Base-by-base conservation (phyloP, 2,888 invertebrate genomes). In the Halictus quadricinctus region DNA sequence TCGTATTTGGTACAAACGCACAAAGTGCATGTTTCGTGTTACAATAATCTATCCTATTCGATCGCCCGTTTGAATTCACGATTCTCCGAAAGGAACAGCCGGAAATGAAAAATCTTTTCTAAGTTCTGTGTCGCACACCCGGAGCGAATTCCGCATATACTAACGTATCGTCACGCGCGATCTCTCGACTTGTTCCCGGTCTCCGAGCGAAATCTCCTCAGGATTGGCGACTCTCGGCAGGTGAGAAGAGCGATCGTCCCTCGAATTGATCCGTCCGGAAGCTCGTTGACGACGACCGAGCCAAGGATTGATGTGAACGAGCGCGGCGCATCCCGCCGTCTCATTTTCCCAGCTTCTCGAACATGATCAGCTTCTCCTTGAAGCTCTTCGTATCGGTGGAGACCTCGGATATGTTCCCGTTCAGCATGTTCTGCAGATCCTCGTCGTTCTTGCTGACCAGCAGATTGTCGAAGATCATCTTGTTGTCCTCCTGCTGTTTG, bases 341-440 rank as follows among this genome's bases (percentile, higher is more conserved):
- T 93, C 90, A 94, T 87, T 94, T 94, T 18, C 94, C 94, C 12
- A 94, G 93, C 79, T 94, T 94, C 82, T 94, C 94, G 74, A 94
- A 94, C 94, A 94, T 94, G 69, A 94, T 94, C n/a, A 94, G 90
- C 78, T 94, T 94, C 70, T 94, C 94, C 50, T 94, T 94, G 81
- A 94, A 94, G 86, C 94, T 94, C 78, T 94, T 94, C 8, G 94
- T 94, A 85, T 94, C 94, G 21, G 94, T 94, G 50, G 94, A 94
- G 46, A 94, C 94, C 69, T 94, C 94, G 72, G 94, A 94, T 92
- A 94, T 94, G 85, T 94, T 94, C 54, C 94, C 94, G 74, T 94
- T 94, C 15, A 94, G 90, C 94, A 94, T 94, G 76, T 94, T 94
- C 72, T 94, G 94, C 73, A 94, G 77, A 83, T 94, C 94, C 87